A percentile compares a stretch with the other conserved stretches of the same genome.
Evolutionary conservation across 2,113 vertebrate species (phyloP).

Genomic region (Amazona vittata): DNA sequence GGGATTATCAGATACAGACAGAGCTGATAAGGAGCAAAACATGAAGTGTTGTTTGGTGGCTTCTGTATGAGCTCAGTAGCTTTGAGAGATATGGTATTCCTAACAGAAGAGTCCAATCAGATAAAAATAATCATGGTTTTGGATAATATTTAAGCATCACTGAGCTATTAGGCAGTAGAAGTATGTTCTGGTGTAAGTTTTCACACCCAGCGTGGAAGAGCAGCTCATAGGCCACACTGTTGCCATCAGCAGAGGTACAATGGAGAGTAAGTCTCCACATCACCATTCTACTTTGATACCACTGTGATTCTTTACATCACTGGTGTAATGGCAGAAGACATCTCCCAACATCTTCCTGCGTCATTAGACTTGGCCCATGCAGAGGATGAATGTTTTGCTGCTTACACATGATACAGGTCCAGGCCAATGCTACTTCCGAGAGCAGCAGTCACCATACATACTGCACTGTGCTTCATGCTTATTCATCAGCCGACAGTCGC

Average conservation of each 20-base stretch:
- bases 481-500: background rate
- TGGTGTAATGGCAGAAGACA: background rate
- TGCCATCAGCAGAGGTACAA: rapidly evolving
- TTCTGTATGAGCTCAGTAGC: background rate
- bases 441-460: rapidly evolving
- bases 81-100: background rate
- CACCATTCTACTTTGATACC: background rate
- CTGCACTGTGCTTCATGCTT: background rate
- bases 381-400: background rate
- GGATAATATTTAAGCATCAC: background rate
- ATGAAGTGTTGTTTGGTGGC: background rate
- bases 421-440: rapidly evolving
- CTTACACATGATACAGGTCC: background rate
- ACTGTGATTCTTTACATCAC: rapidly evolving
- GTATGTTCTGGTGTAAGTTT: background rate
- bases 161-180: background rate
- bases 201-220: rapidly evolving
- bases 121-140: background rate
- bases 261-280: rapidly evolving
- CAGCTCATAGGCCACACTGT: rapidly evolving
- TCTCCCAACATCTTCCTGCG: rapidly evolving
- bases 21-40: background rate
- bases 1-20: background rate
- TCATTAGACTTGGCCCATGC: rapidly evolving
- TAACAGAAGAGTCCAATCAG: background rate